Percentiles rank a stretch among this genome's conserved stretches.
These are phyloP conservation scores for Pedetes capensis DNA, from an alignment of 2,113 vertebrate genomes.

Conservation along the genomic window DNA sequence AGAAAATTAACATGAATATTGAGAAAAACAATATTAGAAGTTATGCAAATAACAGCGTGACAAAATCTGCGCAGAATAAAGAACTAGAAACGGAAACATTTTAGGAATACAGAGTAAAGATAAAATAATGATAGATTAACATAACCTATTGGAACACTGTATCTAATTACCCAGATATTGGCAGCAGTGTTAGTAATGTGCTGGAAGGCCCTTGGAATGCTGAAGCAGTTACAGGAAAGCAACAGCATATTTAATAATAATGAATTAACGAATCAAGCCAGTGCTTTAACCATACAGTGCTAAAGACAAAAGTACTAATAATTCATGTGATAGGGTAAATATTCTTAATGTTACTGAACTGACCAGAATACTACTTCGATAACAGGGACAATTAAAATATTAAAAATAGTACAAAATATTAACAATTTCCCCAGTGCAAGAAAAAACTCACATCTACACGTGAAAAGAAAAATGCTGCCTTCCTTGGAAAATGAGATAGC, in stretches of 20 bases:
- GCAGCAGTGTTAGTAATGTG: not conserved
- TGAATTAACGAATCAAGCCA: not conserved
- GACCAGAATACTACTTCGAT: not conserved
- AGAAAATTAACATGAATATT: not conserved
- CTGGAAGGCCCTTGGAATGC: not conserved
- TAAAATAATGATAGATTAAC: not conserved
- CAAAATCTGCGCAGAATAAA: not conserved
- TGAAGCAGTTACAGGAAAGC: not conserved
- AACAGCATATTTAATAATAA: not conserved
- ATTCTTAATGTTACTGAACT: constrained; percentile 29
- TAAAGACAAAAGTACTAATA: not conserved
- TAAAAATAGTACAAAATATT: not conserved
- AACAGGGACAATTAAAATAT: constrained; percentile 19
- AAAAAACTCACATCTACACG: not conserved
- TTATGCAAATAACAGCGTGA: not conserved
- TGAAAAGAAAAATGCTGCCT: not conserved
- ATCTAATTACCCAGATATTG: not conserved
- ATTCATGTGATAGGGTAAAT: not conserved
- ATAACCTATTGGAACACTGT: not conserved
- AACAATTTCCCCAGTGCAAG: not conserved
- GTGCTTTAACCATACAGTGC: not conserved
- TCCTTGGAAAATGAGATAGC: not conserved
- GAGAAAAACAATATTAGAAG: not conserved
- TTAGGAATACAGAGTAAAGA: not conserved
- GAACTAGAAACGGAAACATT: not conserved